Base-by-base conservation (phyloP, 2,797 vertebrate genomes). In the Oreochromis grahami region DNA sequence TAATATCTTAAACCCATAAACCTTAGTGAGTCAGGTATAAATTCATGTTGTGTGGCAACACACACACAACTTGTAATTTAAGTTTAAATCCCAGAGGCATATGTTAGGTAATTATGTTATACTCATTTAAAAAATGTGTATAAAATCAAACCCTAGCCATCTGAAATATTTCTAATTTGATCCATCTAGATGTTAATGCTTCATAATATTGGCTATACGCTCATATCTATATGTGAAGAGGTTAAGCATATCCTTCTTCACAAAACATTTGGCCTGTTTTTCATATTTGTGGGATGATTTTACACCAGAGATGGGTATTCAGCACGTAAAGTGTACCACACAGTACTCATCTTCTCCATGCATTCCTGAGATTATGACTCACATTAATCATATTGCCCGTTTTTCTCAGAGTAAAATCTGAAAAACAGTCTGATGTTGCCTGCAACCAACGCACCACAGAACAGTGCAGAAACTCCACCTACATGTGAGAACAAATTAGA, bases 331-430 rank as follows among this genome's bases (percentile, higher is more conserved):
- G 21, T 68, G 52, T 56, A 83, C 77, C 48, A 34, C 87, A 53
- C 76, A 58, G 50, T 53, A 41, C 52, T 58, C 6, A 63, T 58
- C 14, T 78, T 79, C 74, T 80, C 78, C 45, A 53, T 87, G 81
- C 88, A 91, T 87, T 91, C 74, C 83, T 60, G 3, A 76, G 32
- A 85, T 60, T 78, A 86, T 83, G 88, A 92, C 41, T 91, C 89
- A 89, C 26, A 4, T 86, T 80, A 83, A 86, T 89, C 68, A 90
- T 78, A 34, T 79, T 26, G 82, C 80, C 51, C 79, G 36, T 24
- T 87, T 58, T 88, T 87, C 65, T 83, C 60, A 21, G 36, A 76
- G 65, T 34, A 60, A 81, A 84, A 85, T 56, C 70, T 38, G 58
- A 36, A 63, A 63, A 72, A 34, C 85, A 85, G 48, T 34, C 52